Evolutionary conservation across 2,113 vertebrate genomes (phyloP).

Genomic region (Panthera uncia): DNA sequence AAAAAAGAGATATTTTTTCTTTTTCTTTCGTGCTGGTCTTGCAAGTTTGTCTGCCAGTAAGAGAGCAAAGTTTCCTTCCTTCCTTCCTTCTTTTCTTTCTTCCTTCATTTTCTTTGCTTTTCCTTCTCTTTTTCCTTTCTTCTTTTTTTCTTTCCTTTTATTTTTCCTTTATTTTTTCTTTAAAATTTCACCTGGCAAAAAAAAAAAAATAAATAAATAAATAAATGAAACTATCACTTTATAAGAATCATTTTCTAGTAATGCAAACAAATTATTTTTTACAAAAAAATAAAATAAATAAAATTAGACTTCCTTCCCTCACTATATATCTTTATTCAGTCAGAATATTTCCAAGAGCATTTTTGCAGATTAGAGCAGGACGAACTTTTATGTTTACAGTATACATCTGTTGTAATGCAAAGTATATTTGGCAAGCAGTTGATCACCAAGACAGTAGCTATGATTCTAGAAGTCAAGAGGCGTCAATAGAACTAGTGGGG

Average conservation of each 20-base stretch:
- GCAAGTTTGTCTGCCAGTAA: conserved; percentile 92
- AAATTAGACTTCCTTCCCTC: conserved; percentile 86
- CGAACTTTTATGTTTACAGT: conserved; percentile 77
- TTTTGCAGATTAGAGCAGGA: conserved; percentile 82
- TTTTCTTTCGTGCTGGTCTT: conserved; percentile 95
- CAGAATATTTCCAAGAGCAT: conserved; percentile 79
- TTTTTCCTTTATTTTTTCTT: conserved; percentile 68
- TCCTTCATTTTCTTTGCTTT: conserved; percentile 48
- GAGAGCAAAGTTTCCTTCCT: conserved; percentile 84
- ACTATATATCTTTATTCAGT: conserved; percentile 85
- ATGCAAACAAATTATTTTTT: conserved; percentile 86
- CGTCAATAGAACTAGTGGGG: conserved; percentile 74
- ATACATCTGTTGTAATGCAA: conserved; percentile 76
- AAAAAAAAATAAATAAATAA: conserved; percentile 12
- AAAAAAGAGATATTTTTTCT: conserved; percentile 87
- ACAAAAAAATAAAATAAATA: conserved; percentile 81
- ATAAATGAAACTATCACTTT: conserved; percentile 80
- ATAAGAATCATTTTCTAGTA: conserved; percentile 88
- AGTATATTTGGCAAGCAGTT: conserved; percentile 77
- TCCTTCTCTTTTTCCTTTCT: conserved; percentile 31
- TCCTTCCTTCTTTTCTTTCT: conserved; percentile 14
- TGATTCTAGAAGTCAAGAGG: conserved; percentile 77
- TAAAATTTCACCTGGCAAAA: conserved; percentile 81
- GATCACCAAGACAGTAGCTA: conserved; percentile 75
- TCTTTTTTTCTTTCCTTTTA: conserved; percentile 56